These are phyloP conservation scores for Phrynocephalus guinanensis DNA, from an alignment of 2,797 vertebrate genomes.

Conservation along the genomic window DNA sequence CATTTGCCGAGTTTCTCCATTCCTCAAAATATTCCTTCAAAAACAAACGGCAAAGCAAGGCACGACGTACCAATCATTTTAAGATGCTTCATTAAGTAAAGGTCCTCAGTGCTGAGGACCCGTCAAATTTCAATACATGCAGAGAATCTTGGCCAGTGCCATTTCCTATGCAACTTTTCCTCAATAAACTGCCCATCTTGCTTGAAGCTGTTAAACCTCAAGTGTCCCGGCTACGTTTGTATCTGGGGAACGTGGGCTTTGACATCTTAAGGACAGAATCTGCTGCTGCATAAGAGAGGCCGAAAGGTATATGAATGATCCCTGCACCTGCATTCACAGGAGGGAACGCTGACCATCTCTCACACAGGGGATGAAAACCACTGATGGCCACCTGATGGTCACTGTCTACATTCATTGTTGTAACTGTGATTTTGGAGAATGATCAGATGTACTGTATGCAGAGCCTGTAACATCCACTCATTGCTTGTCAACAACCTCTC, in stretches of 20 bases:
- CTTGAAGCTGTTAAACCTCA: background rate
- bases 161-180: background rate
- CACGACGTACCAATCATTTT: background rate
- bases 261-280: background rate
- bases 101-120: too few relatives aligned
- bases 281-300: background rate
- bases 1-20: background rate
- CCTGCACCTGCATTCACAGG: too few relatives aligned
- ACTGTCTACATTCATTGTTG: background rate
- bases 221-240: background rate
- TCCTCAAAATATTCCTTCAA: background rate
- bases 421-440: conserved; percentile 12
- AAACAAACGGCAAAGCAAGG: background rate
- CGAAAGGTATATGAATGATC: background rate
- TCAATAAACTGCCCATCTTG: background rate
- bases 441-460: background rate
- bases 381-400: background rate
- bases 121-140: background rate
- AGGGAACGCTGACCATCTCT: background rate
- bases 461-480: background rate
- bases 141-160: background rate
- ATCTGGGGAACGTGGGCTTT: background rate
- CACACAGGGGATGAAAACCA: background rate
- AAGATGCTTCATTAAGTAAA: background rate
- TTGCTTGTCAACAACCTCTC: background rate